A percentile compares a stretch with the other conserved stretches of the same genome.
These are phyloP conservation scores for Petrophora chlorosata DNA, from an alignment of 2,888 invertebrate genomes.

Conservation along the genomic window DNA sequence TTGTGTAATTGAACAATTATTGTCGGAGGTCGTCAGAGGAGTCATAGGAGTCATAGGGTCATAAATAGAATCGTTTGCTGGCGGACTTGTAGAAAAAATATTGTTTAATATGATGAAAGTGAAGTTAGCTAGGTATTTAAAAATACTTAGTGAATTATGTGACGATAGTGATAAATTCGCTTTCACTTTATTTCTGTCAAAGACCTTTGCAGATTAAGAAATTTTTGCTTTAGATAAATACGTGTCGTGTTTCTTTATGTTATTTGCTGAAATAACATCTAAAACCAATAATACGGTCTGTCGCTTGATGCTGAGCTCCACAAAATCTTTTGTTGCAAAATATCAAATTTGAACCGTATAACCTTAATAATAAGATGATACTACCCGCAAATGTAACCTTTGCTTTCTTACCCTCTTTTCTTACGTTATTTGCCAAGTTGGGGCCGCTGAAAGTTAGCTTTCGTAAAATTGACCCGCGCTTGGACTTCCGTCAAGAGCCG, in stretches of 20 bases:
- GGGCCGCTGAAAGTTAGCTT: slow-evolving; percentile 46
- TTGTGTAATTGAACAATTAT: too few relatives aligned
- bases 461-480: slow-evolving; percentile 53
- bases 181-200: too few relatives aligned
- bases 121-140: too few relatives aligned
- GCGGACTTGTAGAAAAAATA: too few relatives aligned
- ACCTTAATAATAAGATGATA: slow-evolving; percentile 14
- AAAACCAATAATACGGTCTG: slow-evolving; percentile 37
- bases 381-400: slow-evolving; percentile 6
- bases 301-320: slow-evolving; percentile 28
- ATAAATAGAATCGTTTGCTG: too few relatives aligned
- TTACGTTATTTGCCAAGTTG: slow-evolving; percentile 55
- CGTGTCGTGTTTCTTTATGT: background rate
- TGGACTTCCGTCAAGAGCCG: slow-evolving; percentile 56
- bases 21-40: too few relatives aligned
- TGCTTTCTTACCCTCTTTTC: slow-evolving; percentile 43
- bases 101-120: too few relatives aligned
- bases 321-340: background rate
- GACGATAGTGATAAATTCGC: too few relatives aligned
- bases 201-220: too few relatives aligned
- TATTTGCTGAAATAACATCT: slow-evolving; percentile 29
- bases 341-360: slow-evolving; percentile 17
- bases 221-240: too few relatives aligned
- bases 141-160: too few relatives aligned
- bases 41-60: too few relatives aligned